phyloP scores from a whole-genome alignment of 1,140 invertebrate species.

The Halesus radiatus region DNA sequence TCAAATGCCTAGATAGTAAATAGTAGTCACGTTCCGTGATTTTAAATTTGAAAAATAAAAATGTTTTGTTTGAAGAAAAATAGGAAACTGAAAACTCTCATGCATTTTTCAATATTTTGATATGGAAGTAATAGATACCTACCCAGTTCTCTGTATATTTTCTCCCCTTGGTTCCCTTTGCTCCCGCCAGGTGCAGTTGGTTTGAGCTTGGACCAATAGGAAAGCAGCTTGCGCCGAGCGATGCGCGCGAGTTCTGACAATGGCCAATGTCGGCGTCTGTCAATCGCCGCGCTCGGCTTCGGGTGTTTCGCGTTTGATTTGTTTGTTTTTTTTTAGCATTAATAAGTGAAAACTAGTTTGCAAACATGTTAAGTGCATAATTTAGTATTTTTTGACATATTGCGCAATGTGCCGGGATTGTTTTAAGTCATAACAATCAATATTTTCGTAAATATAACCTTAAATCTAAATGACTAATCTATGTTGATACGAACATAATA shows the following conservation, averaged over 20 bases:
- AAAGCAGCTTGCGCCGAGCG: neutral
- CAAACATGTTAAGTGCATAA: neutral
- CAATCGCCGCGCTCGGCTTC: neutral
- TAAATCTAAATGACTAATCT: conserved; percentile 10
- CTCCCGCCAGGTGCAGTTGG: too few species aligned
- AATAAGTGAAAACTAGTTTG: conserved; percentile 16
- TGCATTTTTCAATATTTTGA: too few species aligned
- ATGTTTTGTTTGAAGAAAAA: too few species aligned
- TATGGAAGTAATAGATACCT: too few species aligned
- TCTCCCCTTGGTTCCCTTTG: too few species aligned
- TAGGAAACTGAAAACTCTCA: too few species aligned
- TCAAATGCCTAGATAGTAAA: too few species aligned
- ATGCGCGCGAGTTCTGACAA: conserved; percentile 27
- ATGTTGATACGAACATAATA: neutral
- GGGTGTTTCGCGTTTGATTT: neutral
- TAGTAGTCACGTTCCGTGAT: too few species aligned
- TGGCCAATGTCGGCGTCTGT: conserved; percentile 1
- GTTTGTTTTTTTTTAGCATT: conserved; percentile 5
- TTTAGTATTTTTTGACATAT: neutral
- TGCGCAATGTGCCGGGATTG: neutral
- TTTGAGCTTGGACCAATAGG: neutral
- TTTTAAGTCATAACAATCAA: conserved; percentile 17
- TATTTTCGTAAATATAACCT: conserved; percentile 20
- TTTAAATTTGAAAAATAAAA: too few species aligned
- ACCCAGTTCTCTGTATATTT: too few species aligned